These are phyloP conservation scores for Blera fallax DNA, from an alignment of 2,888 invertebrate species.

Conservation along the genomic window DNA sequence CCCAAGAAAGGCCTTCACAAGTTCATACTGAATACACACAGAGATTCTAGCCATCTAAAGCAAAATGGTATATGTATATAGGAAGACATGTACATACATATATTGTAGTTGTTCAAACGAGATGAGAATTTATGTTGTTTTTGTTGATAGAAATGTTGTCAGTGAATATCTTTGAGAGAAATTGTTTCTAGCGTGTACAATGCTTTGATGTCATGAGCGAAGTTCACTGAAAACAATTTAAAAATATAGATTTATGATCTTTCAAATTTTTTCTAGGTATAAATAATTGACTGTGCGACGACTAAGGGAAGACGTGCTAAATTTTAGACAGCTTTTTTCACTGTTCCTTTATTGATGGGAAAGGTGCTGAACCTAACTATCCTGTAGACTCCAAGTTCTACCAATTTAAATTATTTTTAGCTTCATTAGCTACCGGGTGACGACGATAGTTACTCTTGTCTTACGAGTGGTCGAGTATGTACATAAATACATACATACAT, in stretches of 20 bases:
- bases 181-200: neutral
- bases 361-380: too few relatives aligned
- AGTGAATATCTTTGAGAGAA: neutral
- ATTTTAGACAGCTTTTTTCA: too few relatives aligned
- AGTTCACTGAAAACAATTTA: neutral
- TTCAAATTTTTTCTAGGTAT: too few relatives aligned
- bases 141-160: conserved; percentile 1
- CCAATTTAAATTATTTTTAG: too few relatives aligned
- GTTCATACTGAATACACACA: neutral
- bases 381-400: too few relatives aligned
- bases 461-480: too few relatives aligned
- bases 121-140: conserved; percentile 4
- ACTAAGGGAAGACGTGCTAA: too few relatives aligned
- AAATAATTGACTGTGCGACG: too few relatives aligned
- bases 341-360: too few relatives aligned
- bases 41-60: neutral
- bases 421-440: too few relatives aligned
- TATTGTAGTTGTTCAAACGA: neutral
- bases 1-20: neutral
- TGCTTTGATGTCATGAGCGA: neutral
- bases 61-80: neutral
- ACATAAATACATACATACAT: too few relatives aligned
- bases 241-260: neutral
- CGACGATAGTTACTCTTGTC: too few relatives aligned
- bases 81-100: neutral